Evolutionary conservation across 2,888 invertebrate species (phyloP).

Genomic region (Anorthoa munda): DNA sequence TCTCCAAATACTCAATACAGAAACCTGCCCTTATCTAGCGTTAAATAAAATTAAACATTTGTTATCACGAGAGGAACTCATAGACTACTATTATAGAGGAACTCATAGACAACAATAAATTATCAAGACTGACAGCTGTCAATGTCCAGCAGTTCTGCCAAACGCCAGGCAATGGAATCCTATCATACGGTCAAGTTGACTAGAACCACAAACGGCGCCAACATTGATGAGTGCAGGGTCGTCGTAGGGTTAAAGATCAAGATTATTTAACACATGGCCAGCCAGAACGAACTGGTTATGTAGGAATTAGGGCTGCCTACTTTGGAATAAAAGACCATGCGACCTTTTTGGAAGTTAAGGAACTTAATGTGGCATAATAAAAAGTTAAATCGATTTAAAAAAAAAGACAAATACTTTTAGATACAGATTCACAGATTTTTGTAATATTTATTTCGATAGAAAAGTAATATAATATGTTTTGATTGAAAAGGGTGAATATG

Average conservation of each 20-base stretch:
- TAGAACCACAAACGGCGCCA: conserved; percentile 45
- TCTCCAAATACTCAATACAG: too few species aligned
- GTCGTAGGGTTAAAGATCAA: conserved; percentile 18
- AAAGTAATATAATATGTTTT: too few species aligned
- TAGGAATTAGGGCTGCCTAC: neutral
- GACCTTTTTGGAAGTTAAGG: neutral
- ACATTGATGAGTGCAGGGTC: conserved; percentile 37
- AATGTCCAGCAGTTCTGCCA: conserved; percentile 31
- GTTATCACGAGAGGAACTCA: neutral
- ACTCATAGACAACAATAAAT: neutral
- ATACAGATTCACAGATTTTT: too few species aligned
- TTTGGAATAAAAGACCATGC: neutral
- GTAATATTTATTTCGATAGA: too few species aligned
- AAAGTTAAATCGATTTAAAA: too few species aligned
- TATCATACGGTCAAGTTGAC: neutral
- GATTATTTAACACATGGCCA: conserved; percentile 15
- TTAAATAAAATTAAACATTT: neutral
- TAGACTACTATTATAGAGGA: too few species aligned
- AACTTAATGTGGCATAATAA: too few species aligned
- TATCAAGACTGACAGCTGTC: conserved; percentile 47
- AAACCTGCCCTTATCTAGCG: too few species aligned
- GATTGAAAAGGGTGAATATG: too few species aligned
- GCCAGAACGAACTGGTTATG: neutral
- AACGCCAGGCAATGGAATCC: conserved; percentile 40
- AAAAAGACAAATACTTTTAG: too few species aligned